Conservation (phyloP, 2,113 vertebrate species). For the Alexandromys fortis region DNA sequence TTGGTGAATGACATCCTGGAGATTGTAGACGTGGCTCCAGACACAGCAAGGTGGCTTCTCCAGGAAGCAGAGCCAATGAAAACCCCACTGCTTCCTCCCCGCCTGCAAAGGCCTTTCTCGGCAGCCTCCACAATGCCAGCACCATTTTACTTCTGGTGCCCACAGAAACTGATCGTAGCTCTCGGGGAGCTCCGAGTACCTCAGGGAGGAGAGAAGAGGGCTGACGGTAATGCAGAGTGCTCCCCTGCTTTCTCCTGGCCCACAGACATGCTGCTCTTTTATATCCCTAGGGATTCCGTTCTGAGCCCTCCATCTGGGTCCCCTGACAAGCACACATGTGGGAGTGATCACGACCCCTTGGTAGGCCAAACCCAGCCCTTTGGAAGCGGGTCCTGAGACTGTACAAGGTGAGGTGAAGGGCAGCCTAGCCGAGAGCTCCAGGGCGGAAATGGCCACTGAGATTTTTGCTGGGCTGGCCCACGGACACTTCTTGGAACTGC, state of each 20-base stretch:
- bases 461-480: too few relatives aligned
- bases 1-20: not conserved
- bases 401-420: fast-evolving
- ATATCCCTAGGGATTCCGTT: fast-evolving
- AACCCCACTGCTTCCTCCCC: too few relatives aligned
- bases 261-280: fast-evolving
- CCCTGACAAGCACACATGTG: not conserved
- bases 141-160: not conserved
- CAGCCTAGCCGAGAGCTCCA: fast-evolving
- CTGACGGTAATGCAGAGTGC: fast-evolving
- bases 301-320: not conserved
- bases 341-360: fast-evolving
- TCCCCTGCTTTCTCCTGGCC: not conserved
- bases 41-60: not conserved
- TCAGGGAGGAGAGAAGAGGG: not conserved
- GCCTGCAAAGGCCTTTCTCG: not conserved
- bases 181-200: not conserved
- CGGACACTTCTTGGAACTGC: too few relatives aligned
- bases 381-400: fast-evolving
- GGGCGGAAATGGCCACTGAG: fast-evolving
- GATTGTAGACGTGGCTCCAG: not conserved
- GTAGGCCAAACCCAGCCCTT: too few relatives aligned
- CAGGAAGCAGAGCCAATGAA: fast-evolving
- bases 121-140: fast-evolving
- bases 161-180: not conserved